phyloP scores from a whole-genome alignment of 2,888 invertebrate genomes.

The Drosophila heteroneura region DNA sequence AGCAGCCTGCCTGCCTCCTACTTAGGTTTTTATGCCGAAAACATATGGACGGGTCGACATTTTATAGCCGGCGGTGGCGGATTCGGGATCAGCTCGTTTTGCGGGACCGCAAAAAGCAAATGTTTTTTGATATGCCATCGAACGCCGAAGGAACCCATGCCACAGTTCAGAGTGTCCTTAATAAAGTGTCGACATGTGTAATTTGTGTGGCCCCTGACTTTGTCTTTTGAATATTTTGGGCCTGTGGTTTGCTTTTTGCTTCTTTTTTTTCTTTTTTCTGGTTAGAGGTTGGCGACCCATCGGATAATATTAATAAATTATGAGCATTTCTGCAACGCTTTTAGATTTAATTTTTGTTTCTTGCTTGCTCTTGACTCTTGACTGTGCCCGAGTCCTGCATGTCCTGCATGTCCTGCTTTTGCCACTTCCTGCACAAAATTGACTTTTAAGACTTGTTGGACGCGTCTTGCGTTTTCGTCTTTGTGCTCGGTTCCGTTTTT shows the following conservation, averaged over 20 bases:
- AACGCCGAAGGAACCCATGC: conserved; percentile 17
- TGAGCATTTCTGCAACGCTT: conserved; percentile 46
- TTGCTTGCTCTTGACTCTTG: conserved; percentile 37
- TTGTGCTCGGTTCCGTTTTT: conserved; percentile 33
- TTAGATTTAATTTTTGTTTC: conserved; percentile 18
- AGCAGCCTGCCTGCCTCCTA: conserved; percentile 1
- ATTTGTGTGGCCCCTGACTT: conserved; percentile 71
- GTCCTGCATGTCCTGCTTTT: conserved; percentile 15
- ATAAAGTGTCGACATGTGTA: conserved; percentile 83
- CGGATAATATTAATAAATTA: conserved; percentile 78
- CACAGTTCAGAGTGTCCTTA: conserved; percentile 62
- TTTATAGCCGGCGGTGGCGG: conserved; percentile 67
- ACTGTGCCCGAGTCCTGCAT: conserved; percentile 21
- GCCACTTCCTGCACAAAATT: conserved; percentile 45
- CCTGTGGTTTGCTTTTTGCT: conserved; percentile 19
- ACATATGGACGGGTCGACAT: conserved; percentile 80
- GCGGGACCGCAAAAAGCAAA: conserved; percentile 68
- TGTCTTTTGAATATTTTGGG: conserved; percentile 21
- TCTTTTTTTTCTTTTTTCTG: conserved; percentile 8
- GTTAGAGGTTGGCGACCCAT: conserved; percentile 35
- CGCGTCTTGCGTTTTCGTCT: conserved; percentile 17
- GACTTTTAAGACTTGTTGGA: conserved; percentile 26
- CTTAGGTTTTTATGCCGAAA: conserved; percentile 38
- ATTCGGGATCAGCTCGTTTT: conserved; percentile 67
- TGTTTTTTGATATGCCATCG: conserved; percentile 68